Evolutionary conservation across 2,797 vertebrate species (phyloP), one percentile per base, ranked within the genome.

Genomic region (Poliocrania exsul): DNA sequence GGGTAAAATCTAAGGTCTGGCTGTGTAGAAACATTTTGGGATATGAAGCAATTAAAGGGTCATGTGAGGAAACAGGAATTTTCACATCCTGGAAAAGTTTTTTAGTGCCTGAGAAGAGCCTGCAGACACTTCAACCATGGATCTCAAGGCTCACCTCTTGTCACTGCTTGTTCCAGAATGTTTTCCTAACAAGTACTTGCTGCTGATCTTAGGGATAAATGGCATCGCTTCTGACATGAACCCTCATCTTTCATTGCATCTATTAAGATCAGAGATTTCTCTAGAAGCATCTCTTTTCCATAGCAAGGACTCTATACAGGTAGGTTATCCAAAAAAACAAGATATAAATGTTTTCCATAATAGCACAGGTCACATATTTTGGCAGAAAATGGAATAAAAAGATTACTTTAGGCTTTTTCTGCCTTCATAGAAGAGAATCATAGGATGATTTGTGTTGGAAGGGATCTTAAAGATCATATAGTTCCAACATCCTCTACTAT

Each of bases 111-210:
- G n/a, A 71, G 70, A 35, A 51, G 16, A 62, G 21, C 1, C 3
- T 54, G 10, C 6, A 24, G 16, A 35, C 7, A 6, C 4, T 57
- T 14, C 12, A 31, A 28, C 18, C 31, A 19, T 0, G 8, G n/a
- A 65, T 81, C 35, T 81, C 20, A 33, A 72, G 50, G 33, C 21
- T 75, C 38, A 15, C 17, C 17, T 81, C 31, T 42, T 26, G 60
- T 60, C 16, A 11, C 7, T 38, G 3, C 17, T 66, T 71, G 3
- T 56, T 70, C 57, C 71, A 81, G 57, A 84, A 8, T 13, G 2
- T 69, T 86, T 81, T 86, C 61, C 44, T 60, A 35, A 6, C 13
- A 58, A n/a, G 13, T 17, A 28, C 14, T 21, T 69, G 19, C 12
- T 40, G 24, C 14, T 62, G 18, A 61, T 44, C 16, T 66, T 26